Conservation (phyloP, 2,113 vertebrate species). For the Etia nguti region DNA sequence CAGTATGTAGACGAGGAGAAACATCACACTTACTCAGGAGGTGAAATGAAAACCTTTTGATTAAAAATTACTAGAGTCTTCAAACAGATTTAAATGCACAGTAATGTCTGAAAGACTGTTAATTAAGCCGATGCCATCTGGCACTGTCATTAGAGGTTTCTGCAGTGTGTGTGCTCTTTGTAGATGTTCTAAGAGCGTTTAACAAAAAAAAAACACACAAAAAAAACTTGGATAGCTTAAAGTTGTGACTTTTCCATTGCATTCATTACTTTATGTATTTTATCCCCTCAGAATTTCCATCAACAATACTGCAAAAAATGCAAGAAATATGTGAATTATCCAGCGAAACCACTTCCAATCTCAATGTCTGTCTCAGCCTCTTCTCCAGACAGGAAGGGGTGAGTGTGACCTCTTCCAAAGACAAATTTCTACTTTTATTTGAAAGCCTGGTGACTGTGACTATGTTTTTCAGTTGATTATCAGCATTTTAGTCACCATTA, state of each 20-base stretch:
- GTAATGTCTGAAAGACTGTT: neutral
- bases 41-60: neutral
- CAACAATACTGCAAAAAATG: conserved; percentile 77
- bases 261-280: neutral
- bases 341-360: conserved; percentile 76
- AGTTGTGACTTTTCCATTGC: neutral
- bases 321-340: conserved; percentile 83
- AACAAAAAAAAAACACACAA: neutral
- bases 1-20: neutral
- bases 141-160: neutral
- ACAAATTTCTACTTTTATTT: neutral
- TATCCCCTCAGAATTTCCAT: conserved; percentile 72
- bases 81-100: neutral
- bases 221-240: neutral
- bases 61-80: neutral
- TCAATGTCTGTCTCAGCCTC: conserved; percentile 81
- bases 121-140: neutral
- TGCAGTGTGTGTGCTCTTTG: neutral
- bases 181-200: neutral
- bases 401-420: conserved; percentile 41
- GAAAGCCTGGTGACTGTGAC: neutral
- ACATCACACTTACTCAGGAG: neutral
- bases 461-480: neutral
- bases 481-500: neutral
- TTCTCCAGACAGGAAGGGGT: conserved; percentile 89